These are phyloP conservation scores for Drosophila mimica DNA, from an alignment of 2,888 invertebrate species.

Conservation along the genomic window DNA sequence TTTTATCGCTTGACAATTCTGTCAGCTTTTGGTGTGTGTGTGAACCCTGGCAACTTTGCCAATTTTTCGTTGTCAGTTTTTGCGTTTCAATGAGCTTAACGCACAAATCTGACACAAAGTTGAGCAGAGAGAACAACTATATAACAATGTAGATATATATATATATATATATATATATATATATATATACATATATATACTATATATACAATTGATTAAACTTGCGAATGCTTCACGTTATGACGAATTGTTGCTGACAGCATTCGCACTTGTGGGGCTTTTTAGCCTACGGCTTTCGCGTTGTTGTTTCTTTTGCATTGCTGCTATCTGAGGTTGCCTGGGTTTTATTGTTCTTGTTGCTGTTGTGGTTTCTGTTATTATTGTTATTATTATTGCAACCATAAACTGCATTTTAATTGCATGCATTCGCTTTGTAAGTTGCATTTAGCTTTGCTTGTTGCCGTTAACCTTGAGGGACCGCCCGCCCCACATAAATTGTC, in stretches of 20 bases:
- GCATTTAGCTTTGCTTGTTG: conserved; percentile 24
- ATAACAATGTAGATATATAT: conserved; percentile 6
- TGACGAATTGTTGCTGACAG: conserved; percentile 62
- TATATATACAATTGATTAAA: conserved; percentile 17
- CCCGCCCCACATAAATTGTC: conserved; percentile 52
- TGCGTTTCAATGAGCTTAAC: conserved; percentile 54
- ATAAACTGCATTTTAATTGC: conserved; percentile 75
- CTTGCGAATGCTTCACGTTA: conserved; percentile 26
- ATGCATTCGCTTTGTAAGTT: conserved; percentile 60
- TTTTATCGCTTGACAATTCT: conserved; percentile 49
- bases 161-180: not conserved
- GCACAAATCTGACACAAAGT: conserved; percentile 60
- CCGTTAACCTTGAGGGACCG: conserved; percentile 53
- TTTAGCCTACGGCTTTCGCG: conserved; percentile 9
- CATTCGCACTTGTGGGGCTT: conserved; percentile 35
- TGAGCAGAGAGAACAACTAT: conserved; percentile 14
- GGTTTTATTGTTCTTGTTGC: conserved; percentile 26
- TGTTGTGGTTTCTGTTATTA: conserved; percentile 21
- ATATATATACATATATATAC: not conserved
- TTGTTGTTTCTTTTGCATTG: conserved; percentile 20
- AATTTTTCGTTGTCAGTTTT: conserved; percentile 44
- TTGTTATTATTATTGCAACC: conserved; percentile 40
- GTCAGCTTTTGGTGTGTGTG: conserved; percentile 28
- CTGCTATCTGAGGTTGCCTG: conserved; percentile 44
- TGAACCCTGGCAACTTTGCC: conserved; percentile 25